Evolutionary conservation across 2,797 vertebrate species (phyloP), one percentile per base, ranked within the genome.

Genomic region (Hippoglossus hippoglossus): DNA sequence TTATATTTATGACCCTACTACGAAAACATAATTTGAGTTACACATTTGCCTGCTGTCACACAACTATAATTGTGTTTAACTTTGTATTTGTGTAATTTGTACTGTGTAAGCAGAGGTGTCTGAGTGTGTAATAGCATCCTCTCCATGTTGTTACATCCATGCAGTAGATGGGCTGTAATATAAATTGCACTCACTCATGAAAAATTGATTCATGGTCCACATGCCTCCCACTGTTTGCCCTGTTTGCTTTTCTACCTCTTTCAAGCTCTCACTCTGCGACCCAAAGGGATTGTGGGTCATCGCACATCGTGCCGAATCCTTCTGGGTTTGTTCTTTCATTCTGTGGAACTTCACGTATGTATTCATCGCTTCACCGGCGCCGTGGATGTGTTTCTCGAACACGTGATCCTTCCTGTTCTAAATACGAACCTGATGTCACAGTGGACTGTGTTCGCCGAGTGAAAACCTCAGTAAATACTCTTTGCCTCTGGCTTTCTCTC

Each of bases 401-500:
- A 13, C 26, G 22, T 65, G 15, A 52, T 49, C 16, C 31, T 50
- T 21, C 2, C 63, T 63, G 36, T 31, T 81, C 63, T 60, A 39
- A 64, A 67, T 60, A 50, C 70, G 72, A 81, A 69, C 24, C 41
- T 46, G 44, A 46, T 19, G 6, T 46, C 44, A 7, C 18, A 19
- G 44, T 19, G 2, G 4, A 16, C 16, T 6, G 41, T 16, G 41
- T 64, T 54, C 74, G 62, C 71, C 10, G 21, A 59, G 61, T 18
- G 60, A 25, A 49, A 26, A 63, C n/a, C 26, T 73, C 18, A 34
- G 41, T 69, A 34, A 59, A 67, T 5, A 3, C 34, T 54, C 2
- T 41, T 56, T 63, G 67, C 73, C 67, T 77, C 47, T 26, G 62
- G 77, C 67, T 76, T 26, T 64, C 60, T 65, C 18, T n/a, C 44